Conservation (phyloP, 1,140 invertebrate genomes). For the Diorhabda carinulata region DNA sequence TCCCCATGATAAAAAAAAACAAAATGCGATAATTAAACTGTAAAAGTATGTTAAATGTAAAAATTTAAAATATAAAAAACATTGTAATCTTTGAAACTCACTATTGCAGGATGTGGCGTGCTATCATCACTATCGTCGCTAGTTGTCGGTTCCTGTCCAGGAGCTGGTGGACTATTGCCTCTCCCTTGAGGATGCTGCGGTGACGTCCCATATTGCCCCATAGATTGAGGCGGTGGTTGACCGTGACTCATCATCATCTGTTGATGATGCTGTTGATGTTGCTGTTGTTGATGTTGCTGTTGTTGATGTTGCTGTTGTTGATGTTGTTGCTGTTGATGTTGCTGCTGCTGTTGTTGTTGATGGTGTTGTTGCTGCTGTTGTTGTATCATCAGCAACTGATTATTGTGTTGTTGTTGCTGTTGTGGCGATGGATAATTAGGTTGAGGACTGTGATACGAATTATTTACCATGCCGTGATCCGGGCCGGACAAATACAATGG, state of each 20-base stretch:
- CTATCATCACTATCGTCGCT: constrained; percentile 87
- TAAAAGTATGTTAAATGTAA: neutral
- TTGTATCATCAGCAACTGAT: constrained; percentile 4
- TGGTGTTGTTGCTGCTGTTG: neutral
- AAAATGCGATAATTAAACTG: no score
- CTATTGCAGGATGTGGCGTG: constrained; percentile 67
- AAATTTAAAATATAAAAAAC: neutral
- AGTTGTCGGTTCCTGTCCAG: constrained; percentile 62
- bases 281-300: constrained; percentile 50
- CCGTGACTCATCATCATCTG: constrained; percentile 58
- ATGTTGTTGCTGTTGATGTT: constrained; percentile 46
- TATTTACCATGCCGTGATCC: constrained; percentile 52
- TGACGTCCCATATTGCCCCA: constrained; percentile 51
- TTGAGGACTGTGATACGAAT: constrained; percentile 46
- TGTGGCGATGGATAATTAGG: constrained; percentile 39
- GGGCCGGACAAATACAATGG: constrained; percentile 62
- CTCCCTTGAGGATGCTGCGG: constrained; percentile 58
- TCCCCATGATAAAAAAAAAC: no score
- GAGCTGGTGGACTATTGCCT: constrained; percentile 55
- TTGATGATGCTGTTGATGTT: constrained; percentile 51
- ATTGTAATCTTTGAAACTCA: constrained; percentile 32
- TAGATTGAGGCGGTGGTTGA: constrained; percentile 50
- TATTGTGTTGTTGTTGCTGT: constrained; percentile 23
- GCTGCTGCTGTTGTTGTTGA: constrained; percentile 53
- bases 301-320: constrained; percentile 62